These are phyloP conservation scores for Tachina fera DNA, from an alignment of 2,888 invertebrate species.

Conservation along the genomic window DNA sequence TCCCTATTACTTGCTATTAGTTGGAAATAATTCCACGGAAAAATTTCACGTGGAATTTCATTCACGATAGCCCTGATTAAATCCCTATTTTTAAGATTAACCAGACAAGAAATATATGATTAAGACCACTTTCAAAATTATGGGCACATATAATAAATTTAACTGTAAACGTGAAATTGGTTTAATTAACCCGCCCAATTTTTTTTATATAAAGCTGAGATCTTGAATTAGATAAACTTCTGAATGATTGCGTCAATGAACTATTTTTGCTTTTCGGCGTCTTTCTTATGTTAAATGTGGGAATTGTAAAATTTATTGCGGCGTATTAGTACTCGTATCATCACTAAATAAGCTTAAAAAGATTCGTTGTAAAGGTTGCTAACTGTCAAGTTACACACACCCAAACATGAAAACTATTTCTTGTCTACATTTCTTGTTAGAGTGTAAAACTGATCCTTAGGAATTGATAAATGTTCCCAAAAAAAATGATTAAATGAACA, in stretches of 20 bases:
- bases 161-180: not conserved
- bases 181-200: not conserved
- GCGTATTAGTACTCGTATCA: no score
- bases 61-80: no score
- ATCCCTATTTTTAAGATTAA: no score
- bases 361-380: slow-evolving; percentile 17
- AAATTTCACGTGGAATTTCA: no score
- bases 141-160: no score
- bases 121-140: no score
- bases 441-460: slow-evolving; percentile 54
- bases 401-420: not conserved
- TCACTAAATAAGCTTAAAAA: not conserved
- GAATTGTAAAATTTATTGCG: not conserved
- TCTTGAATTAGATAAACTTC: slow-evolving; percentile 1
- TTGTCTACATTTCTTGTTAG: slow-evolving; percentile 22
- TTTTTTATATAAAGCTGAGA: not conserved
- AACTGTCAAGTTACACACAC: slow-evolving; percentile 6
- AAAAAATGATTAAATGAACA: slow-evolving; percentile 18
- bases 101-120: no score
- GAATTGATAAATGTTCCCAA: slow-evolving; percentile 50
- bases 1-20: no score
- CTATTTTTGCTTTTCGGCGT: not conserved
- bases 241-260: not conserved
- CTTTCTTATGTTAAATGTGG: not conserved
- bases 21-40: no score